Conservation (phyloP, 2,888 invertebrate species). For the Pelosia muscerda region DNA sequence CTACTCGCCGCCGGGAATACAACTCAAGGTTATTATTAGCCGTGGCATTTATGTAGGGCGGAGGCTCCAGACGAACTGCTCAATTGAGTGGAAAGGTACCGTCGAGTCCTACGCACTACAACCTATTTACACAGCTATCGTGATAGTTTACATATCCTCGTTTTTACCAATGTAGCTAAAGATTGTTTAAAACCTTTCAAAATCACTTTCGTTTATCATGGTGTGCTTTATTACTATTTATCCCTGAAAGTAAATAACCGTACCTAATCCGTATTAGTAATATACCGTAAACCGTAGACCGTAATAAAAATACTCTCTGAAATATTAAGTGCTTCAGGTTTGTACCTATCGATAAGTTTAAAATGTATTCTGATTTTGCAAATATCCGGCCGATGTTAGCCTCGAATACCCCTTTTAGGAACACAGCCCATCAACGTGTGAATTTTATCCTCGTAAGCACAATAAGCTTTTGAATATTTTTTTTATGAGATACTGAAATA, state of each 20-base stretch:
- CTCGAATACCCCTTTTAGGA: neutral
- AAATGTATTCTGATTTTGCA: slow-evolving; percentile 11
- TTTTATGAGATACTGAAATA: slow-evolving; percentile 1
- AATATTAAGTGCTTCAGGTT: neutral
- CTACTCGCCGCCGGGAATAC: too few relatives aligned
- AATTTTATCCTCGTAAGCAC: neutral
- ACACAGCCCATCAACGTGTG: neutral
- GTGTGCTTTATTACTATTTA: too few relatives aligned
- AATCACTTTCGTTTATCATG: neutral
- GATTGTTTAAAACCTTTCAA: neutral
- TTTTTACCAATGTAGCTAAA: neutral
- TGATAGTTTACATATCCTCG: neutral
- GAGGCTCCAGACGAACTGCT: too few relatives aligned
- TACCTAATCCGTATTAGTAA: too few relatives aligned
- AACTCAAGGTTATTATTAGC: too few relatives aligned
- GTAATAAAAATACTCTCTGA: neutral
- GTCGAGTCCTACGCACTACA: too few relatives aligned
- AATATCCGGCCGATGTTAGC: slow-evolving; percentile 13
- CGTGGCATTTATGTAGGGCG: too few relatives aligned
- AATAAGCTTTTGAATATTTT: neutral
- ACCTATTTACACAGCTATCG: too few relatives aligned
- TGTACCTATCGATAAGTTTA: slow-evolving; percentile 8
- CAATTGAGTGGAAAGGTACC: too few relatives aligned
- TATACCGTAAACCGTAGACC: too few relatives aligned
- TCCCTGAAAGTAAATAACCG: too few relatives aligned